Evolutionary conservation across 2,888 invertebrate species (phyloP), one percentile per base, ranked within the genome.

Genomic region (Meloe dianella): DNA sequence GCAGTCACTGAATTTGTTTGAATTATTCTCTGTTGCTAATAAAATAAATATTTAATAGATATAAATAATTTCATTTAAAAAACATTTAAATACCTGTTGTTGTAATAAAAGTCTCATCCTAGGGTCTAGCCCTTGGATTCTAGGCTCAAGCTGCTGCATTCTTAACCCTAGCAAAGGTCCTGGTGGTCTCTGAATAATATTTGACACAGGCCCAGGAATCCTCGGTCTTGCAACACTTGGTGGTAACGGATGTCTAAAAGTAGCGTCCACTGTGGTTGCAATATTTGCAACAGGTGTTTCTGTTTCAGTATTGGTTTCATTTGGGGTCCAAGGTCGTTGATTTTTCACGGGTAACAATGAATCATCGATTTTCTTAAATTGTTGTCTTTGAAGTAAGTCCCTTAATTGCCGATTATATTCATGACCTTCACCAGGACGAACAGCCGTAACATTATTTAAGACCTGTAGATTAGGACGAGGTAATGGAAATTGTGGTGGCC

Each of bases 321-420:
- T 70, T 41, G 86, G 86, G 7, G 87, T 85, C 89, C 89, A 89
- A 78, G 88, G 85, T 74, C 89, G 86, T 70, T 83, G 83, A 1
- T 79, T 76, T 71, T 83, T 82, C 8, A 81, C 83, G 3, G 82
- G 81, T 56, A 81, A 66, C 57, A 82, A 68, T 57, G 82, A 81
- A 32, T 81, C 79, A 64, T 88, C 88, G 71, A 88, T 81, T 74
- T 89, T 88, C 75, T 89, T 89, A 68, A 85, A 87, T 61, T 85
- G 89, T 68, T 92, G 91, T 60, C 92, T 85, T 80, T 94, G 94
- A 64, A 95, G 85, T 70, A 95, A 83, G 80, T 95, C 94, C 30
- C 95, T 85, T 57, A 95, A 85, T 78, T 96, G 95, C 5, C 92
- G 86, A 78, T 92, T 92, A 78, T 90, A 86, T 76, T 89, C 88